These are phyloP conservation scores for Vimba vimba DNA, from an alignment of 2,113 vertebrate genomes.

Conservation along the genomic window DNA sequence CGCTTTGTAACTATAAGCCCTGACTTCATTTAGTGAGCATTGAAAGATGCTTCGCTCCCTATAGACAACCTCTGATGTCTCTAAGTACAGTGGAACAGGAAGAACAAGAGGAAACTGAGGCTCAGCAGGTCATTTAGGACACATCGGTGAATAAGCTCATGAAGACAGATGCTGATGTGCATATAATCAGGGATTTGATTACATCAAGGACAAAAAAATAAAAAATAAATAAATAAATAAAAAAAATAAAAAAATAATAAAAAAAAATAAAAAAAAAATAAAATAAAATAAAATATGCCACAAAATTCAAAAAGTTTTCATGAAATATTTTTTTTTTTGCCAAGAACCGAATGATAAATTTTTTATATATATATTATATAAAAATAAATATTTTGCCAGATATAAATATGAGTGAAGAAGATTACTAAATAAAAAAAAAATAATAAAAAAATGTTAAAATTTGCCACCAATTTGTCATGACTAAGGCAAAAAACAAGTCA, in stretches of 20 bases:
- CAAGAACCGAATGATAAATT: not conserved
- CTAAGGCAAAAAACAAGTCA: not conserved
- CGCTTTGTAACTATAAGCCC: not conserved
- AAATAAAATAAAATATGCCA: too few relatives aligned
- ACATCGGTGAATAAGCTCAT: not conserved
- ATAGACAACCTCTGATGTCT: not conserved
- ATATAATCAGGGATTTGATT: not conserved
- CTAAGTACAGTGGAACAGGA: not conserved
- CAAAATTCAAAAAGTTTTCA: not conserved
- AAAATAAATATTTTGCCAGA: too few relatives aligned
- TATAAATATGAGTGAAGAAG: not conserved
- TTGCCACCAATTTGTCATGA: not conserved
- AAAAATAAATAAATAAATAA: too few relatives aligned
- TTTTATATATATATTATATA: too few relatives aligned
- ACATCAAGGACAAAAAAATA: too few relatives aligned
- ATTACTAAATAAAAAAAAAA: too few relatives aligned
- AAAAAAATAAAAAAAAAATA: too few relatives aligned
- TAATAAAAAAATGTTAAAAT: too few relatives aligned
- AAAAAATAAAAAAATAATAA: too few relatives aligned
- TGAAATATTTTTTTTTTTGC: not conserved
- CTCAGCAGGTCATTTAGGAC: not conserved
- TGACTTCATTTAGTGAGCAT: not conserved
- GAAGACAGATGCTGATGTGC: not conserved
- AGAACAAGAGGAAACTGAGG: not conserved
- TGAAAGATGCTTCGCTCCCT: not conserved